These are phyloP conservation scores for Lacerta agilis DNA, from an alignment of 2,797 vertebrate species.

Conservation along the genomic window DNA sequence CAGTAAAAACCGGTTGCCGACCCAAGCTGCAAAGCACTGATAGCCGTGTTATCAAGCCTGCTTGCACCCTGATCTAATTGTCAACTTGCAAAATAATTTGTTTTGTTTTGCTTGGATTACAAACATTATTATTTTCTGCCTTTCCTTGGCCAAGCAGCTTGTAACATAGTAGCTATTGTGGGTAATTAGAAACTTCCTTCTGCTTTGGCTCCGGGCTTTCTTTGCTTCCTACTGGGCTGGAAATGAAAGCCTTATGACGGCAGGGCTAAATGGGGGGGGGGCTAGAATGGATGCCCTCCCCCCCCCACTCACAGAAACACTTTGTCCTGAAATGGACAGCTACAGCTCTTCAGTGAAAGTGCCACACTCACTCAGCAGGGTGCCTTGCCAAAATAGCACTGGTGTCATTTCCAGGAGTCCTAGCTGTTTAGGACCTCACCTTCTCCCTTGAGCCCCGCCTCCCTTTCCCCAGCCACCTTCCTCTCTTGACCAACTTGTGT, in stretches of 20 bases:
- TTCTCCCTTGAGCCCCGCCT: too few relatives aligned
- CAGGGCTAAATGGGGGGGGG: not conserved
- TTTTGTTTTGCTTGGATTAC: not conserved
- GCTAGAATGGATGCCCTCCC: not conserved
- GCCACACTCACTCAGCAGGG: not conserved
- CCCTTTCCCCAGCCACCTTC: too few relatives aligned
- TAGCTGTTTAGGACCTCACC: too few relatives aligned
- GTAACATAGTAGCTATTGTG: not conserved
- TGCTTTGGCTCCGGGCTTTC: not conserved
- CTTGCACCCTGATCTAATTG: not conserved
- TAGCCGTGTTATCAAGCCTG: not conserved
- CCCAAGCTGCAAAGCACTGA: not conserved
- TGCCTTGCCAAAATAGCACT: not conserved
- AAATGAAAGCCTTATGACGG: not conserved
- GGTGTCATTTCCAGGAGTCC: too few relatives aligned
- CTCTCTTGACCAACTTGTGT: too few relatives aligned
- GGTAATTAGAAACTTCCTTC: slow-evolving; percentile 35
- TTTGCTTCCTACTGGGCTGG: not conserved
- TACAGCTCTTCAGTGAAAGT: not conserved
- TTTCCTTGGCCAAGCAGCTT: slow-evolving; percentile 2
- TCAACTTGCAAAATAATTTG: slow-evolving; percentile 25
- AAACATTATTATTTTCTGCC: slow-evolving; percentile 7
- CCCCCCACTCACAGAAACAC: not conserved
- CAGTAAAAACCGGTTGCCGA: not conserved
- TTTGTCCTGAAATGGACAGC: not conserved